phyloP scores from a whole-genome alignment of 1,140 invertebrate genomes.

The Hyles vespertilio region DNA sequence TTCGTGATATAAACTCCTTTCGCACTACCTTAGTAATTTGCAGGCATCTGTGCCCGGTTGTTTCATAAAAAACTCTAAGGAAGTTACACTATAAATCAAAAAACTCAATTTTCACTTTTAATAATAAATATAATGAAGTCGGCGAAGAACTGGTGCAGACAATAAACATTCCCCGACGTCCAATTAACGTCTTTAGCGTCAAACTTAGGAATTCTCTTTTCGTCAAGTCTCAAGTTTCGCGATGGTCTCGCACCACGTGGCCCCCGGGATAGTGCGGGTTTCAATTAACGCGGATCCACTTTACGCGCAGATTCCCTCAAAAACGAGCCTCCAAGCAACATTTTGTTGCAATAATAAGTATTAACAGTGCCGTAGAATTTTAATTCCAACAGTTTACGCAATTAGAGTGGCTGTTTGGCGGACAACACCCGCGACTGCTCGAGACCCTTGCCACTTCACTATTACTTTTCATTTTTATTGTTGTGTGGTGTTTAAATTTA shows the following conservation, averaged over 20 bases:
- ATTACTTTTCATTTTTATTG: too few species aligned
- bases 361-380: background rate
- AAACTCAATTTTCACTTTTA: too few species aligned
- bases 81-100: background rate
- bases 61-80: too few species aligned
- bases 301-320: slow-evolving; percentile 15
- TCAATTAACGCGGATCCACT: slow-evolving; percentile 23
- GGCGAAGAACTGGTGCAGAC: background rate
- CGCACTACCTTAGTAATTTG: too few species aligned
- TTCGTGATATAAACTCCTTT: too few species aligned
- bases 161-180: slow-evolving; percentile 2
- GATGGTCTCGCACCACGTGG: too few species aligned
- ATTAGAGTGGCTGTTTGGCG: too few species aligned
- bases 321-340: slow-evolving; percentile 14
- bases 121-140: slow-evolving; percentile 1
- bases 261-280: slow-evolving; percentile 8
- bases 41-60: too few species aligned
- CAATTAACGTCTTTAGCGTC: slow-evolving; percentile 1
- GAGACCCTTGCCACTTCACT: too few species aligned
- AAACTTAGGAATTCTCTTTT: slow-evolving; percentile 2
- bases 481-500: too few species aligned
- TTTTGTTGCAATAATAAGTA: slow-evolving; percentile 2
- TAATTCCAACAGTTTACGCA: background rate
- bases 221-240: background rate
- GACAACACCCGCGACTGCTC: too few species aligned